A percentile compares a stretch with the other conserved stretches of the same genome.
Evolutionary conservation across 23 tunicate species (phyloP).

Genomic region (Botrylloides violaceus): DNA sequence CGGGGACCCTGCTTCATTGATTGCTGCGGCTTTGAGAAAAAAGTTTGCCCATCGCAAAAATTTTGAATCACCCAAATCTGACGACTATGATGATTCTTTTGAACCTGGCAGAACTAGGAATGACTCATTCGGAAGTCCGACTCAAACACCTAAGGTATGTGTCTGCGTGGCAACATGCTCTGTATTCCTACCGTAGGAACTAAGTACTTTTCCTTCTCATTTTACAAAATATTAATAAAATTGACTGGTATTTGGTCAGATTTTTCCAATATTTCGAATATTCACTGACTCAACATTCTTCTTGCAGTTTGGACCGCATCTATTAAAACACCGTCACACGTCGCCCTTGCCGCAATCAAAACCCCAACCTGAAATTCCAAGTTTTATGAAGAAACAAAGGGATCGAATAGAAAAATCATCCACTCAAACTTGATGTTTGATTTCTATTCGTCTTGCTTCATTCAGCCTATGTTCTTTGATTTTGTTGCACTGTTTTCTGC

Average conservation of each 20-base stretch:
- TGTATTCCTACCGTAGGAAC: too few species aligned
- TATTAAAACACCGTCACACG: constrained; percentile 12
- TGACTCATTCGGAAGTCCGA: constrained; percentile 8
- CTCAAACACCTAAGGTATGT: constrained; percentile 14
- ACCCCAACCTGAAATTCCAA: constrained; percentile 12
- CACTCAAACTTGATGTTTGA: background rate
- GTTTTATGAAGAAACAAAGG: constrained; percentile 19
- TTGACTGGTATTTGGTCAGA: too few species aligned
- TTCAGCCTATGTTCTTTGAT: too few species aligned
- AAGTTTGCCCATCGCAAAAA: constrained; percentile 63
- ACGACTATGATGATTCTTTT: constrained; percentile 16
- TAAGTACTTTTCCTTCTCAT: too few species aligned
- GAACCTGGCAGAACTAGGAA: background rate
- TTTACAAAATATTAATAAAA: too few species aligned
- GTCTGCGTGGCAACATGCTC: too few species aligned
- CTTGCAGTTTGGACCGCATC: constrained; percentile 17
- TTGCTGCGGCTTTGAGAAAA: constrained; percentile 71
- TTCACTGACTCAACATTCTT: background rate
- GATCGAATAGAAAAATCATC: background rate
- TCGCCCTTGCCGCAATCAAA: background rate
- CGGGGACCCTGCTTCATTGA: constrained; percentile 78
- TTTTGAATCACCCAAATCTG: constrained; percentile 26
- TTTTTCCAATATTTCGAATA: background rate
- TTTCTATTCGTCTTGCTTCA: background rate
- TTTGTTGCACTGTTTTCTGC: constrained; percentile 2